These are phyloP conservation scores for Rhopalosiphum maidis DNA, from an alignment of 1,140 invertebrate genomes.

Conservation along the genomic window DNA sequence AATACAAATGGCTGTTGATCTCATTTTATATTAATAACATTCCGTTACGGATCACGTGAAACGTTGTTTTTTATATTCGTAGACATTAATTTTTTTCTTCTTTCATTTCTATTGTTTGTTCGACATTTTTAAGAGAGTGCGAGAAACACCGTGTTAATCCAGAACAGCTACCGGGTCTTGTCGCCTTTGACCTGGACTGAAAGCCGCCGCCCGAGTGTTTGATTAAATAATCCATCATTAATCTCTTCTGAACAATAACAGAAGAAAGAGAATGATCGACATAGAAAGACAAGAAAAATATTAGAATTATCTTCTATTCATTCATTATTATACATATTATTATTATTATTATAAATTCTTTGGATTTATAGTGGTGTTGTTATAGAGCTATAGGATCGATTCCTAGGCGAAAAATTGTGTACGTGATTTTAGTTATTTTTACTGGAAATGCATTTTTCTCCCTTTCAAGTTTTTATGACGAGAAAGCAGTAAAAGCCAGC, in stretches of 20 bases:
- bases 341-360: conserved; percentile 37
- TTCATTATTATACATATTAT: not conserved
- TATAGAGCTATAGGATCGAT: not conserved
- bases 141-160: conserved; percentile 43
- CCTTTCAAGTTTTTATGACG: conserved; percentile 51
- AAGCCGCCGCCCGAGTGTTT: conserved; percentile 46
- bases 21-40: conserved; percentile 53
- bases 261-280: not conserved
- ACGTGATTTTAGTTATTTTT: conserved; percentile 13
- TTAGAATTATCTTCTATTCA: conserved; percentile 21
- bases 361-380: not conserved
- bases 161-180: conserved; percentile 53
- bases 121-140: conserved; percentile 33
- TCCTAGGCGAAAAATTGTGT: not conserved
- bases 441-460: conserved; percentile 38
- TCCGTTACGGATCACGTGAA: conserved; percentile 54
- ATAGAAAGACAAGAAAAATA: not conserved
- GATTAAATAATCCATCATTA: conserved; percentile 56
- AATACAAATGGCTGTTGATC: conserved; percentile 35
- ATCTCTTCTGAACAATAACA: conserved; percentile 39
- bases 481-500: conserved; percentile 50
- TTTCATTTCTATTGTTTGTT: conserved; percentile 49
- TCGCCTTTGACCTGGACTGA: conserved; percentile 48
- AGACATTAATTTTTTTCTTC: conserved; percentile 42
- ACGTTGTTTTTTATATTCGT: conserved; percentile 26